Conservation (phyloP, 2,888 invertebrate genomes). For the Volucella inflata region DNA sequence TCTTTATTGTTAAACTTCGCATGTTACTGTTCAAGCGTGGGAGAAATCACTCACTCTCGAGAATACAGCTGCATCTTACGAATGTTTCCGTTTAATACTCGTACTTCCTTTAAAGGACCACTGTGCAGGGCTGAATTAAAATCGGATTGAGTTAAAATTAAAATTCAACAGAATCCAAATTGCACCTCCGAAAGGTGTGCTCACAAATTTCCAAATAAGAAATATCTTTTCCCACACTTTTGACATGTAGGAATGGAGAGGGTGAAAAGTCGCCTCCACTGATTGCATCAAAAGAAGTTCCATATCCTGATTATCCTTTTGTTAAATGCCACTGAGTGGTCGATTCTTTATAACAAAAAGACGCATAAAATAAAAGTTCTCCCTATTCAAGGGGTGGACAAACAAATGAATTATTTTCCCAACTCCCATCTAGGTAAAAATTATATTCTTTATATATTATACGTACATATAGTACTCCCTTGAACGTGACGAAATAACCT, state of each 20-base stretch:
- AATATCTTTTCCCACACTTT: slow-evolving; percentile 68
- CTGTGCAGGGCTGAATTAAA: no score
- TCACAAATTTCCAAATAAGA: slow-evolving; percentile 39
- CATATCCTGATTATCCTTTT: slow-evolving; percentile 48
- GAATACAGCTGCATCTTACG: no score
- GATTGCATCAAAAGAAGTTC: slow-evolving; percentile 38
- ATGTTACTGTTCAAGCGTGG: no score
- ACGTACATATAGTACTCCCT: slow-evolving; percentile 18
- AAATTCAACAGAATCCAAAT: slow-evolving; percentile 23
- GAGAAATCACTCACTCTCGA: no score
- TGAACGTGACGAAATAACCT: slow-evolving; percentile 33
- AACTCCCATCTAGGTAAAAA: slow-evolving; percentile 48
- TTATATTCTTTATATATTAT: no score
- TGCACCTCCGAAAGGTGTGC: slow-evolving; percentile 38
- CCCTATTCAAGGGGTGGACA: slow-evolving; percentile 52
- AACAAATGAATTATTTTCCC: slow-evolving; percentile 66
- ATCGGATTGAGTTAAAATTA: no score
- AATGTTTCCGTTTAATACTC: no score
- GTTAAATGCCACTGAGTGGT: slow-evolving; percentile 54
- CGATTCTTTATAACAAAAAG: slow-evolving; percentile 53
- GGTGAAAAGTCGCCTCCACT: slow-evolving; percentile 68
- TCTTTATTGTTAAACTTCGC: no score
- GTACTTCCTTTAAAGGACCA: no score
- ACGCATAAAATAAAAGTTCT: slow-evolving; percentile 73
- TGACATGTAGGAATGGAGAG: slow-evolving; percentile 40